Conservation (phyloP, 2,888 invertebrate genomes). For the Drosophila atroscutellata region DNA sequence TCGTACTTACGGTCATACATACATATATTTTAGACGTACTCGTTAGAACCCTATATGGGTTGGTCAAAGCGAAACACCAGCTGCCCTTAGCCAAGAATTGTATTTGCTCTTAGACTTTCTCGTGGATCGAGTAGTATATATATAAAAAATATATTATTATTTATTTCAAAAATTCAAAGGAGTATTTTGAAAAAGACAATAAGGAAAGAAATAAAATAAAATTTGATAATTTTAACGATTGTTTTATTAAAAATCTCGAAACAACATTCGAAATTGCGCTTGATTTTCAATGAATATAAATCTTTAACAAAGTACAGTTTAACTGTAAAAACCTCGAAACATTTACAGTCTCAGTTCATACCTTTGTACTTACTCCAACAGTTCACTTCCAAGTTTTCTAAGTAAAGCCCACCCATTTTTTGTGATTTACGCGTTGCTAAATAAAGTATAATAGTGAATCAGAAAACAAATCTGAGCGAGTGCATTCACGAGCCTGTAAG, state of each 20-base stretch:
- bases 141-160: neutral
- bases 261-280: neutral
- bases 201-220: neutral
- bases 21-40: neutral
- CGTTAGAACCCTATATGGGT: neutral
- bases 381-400: neutral
- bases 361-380: neutral
- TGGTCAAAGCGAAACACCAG: neutral
- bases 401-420: neutral
- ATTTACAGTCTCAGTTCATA: too few relatives aligned
- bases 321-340: neutral
- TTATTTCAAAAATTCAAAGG: accelerated
- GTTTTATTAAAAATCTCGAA: neutral
- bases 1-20: neutral
- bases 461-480: slow-evolving; percentile 17
- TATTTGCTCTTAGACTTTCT: neutral
- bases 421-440: slow-evolving; percentile 3
- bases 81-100: neutral
- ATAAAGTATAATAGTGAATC: neutral
- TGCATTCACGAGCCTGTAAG: slow-evolving; percentile 29
- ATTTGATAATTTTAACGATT: neutral
- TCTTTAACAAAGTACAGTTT: neutral
- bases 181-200: too few relatives aligned
- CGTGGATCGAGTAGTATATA: neutral
- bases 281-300: neutral